Evolutionary conservation across 1,140 invertebrate genomes (phyloP).

Genomic region (Procambarus virginalis): DNA sequence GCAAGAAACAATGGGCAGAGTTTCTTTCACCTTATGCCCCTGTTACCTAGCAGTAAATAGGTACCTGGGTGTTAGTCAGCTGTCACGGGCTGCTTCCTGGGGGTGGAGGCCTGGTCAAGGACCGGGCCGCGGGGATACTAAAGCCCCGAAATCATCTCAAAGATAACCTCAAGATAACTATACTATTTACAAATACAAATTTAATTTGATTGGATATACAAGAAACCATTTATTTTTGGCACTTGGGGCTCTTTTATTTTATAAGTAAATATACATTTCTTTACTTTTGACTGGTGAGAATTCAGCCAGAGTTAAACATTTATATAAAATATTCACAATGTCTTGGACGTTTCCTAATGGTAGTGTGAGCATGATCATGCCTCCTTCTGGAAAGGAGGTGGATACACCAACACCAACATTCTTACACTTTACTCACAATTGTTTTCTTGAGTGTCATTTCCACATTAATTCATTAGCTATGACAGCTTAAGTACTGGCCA

Average conservation of each 20-base stretch:
- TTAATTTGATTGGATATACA: not conserved
- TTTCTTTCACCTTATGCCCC: too few species aligned
- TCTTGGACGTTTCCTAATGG: not conserved
- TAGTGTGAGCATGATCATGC: not conserved
- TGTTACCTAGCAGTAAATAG: too few species aligned
- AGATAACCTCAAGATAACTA: too few species aligned
- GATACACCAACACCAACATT: not conserved
- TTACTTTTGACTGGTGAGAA: conserved; percentile 30
- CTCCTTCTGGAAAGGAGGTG: not conserved
- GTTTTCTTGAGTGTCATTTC: not conserved
- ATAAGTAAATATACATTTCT: conserved; percentile 63
- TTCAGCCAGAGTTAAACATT: conserved; percentile 20
- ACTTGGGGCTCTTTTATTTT: conserved; percentile 54
- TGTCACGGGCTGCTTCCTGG: too few species aligned
- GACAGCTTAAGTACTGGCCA: conserved; percentile 5
- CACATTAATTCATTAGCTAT: not conserved
- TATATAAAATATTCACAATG: conserved; percentile 44
- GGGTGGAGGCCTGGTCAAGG: too few species aligned
- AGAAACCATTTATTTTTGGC: conserved; percentile 8
- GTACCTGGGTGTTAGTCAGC: too few species aligned
- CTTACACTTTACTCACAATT: not conserved
- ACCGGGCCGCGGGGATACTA: too few species aligned
- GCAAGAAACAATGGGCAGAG: too few species aligned
- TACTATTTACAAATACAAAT: too few species aligned
- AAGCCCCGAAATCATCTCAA: too few species aligned